Conservation (phyloP, 2,888 invertebrate species). For the Unio delphinus region DNA sequence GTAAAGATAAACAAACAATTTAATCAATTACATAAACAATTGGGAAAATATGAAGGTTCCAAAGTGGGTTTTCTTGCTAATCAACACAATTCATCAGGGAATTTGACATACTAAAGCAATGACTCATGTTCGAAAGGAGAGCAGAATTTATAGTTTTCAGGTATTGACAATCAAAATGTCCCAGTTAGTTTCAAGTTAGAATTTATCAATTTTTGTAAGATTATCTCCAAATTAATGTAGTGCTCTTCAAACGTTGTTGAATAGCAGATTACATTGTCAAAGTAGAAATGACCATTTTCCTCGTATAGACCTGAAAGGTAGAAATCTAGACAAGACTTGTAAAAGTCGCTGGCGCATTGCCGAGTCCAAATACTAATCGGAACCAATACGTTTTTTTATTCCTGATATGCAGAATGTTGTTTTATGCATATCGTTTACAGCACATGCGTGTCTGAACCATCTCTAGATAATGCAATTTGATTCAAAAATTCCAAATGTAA, state of each 20-base stretch:
- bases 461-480: too few relatives aligned
- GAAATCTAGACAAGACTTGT: slow-evolving; percentile 25
- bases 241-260: slow-evolving; percentile 17
- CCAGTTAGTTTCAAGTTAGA: slow-evolving; percentile 16
- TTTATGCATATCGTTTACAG: slow-evolving; percentile 15
- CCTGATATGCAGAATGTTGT: slow-evolving; percentile 25
- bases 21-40: too few relatives aligned
- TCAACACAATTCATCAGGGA: too few relatives aligned
- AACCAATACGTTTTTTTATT: slow-evolving; percentile 24
- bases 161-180: too few relatives aligned
- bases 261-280: slow-evolving; percentile 23
- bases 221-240: slow-evolving; percentile 11
- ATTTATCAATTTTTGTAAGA: slow-evolving; percentile 18
- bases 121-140: too few relatives aligned
- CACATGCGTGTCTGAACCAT: too few relatives aligned
- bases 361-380: slow-evolving; percentile 26
- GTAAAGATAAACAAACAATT: too few relatives aligned
- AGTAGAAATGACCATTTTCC: slow-evolving; percentile 8
- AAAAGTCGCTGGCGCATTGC: slow-evolving; percentile 29
- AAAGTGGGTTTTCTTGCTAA: too few relatives aligned
- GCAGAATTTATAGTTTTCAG: too few relatives aligned
- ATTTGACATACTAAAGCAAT: too few relatives aligned
- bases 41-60: too few relatives aligned
- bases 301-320: slow-evolving; percentile 15
- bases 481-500: too few relatives aligned